These are phyloP conservation scores for Proisotoma minuta DNA, from an alignment of 2,888 invertebrate genomes.

Conservation along the genomic window DNA sequence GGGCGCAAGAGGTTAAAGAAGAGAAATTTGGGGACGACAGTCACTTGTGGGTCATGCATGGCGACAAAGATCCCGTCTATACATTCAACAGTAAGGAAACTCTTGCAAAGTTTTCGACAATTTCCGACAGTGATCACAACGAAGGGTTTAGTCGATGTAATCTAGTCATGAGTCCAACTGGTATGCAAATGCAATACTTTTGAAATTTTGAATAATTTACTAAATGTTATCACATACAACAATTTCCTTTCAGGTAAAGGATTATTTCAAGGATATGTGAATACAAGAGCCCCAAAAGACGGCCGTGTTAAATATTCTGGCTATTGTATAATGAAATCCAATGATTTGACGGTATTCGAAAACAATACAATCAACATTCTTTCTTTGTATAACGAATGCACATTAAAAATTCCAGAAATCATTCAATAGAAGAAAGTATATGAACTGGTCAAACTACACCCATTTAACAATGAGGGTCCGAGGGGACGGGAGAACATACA, in stretches of 20 bases:
- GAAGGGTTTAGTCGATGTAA: constrained; percentile 68
- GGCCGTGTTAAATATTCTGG: constrained; percentile 72
- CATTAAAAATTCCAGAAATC: constrained; percentile 63
- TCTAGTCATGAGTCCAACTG: constrained; percentile 63
- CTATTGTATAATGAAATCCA: constrained; percentile 72
- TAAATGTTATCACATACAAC: too few relatives aligned
- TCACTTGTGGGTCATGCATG: constrained; percentile 17
- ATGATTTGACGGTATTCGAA: constrained; percentile 61
- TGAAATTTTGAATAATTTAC: too few relatives aligned
- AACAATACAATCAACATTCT: neutral
- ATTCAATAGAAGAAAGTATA: constrained; percentile 66
- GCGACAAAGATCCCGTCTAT: constrained; percentile 69
- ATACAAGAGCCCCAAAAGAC: constrained; percentile 70
- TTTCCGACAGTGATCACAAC: constrained; percentile 73
- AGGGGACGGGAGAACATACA: constrained; percentile 90
- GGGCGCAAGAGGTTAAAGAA: constrained; percentile 65
- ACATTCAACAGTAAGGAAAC: constrained; percentile 62
- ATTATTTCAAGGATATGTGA: constrained; percentile 67
- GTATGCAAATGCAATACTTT: too few relatives aligned
- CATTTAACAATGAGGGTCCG: constrained; percentile 71
- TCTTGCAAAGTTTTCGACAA: constrained; percentile 67
- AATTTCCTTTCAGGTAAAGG: constrained; percentile 56
- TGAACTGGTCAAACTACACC: constrained; percentile 74
- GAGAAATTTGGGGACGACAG: constrained; percentile 57
- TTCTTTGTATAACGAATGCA: too few relatives aligned